Evolutionary conservation across 2,797 vertebrate species (phyloP).

Genomic region (Chrysocyon brachyurus): DNA sequence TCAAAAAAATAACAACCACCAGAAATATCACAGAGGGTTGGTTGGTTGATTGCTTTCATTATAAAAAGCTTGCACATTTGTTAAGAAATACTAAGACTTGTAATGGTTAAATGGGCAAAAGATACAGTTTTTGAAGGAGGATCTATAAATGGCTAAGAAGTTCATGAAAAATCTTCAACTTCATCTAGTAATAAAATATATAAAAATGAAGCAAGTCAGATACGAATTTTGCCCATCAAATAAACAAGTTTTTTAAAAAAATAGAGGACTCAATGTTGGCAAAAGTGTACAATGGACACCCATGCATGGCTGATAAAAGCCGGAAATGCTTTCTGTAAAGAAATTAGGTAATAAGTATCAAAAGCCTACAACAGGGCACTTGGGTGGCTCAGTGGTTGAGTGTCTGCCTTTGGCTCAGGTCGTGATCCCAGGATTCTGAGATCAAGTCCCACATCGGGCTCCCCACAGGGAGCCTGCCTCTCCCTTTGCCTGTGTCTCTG

Average conservation of each 20-base stretch:
- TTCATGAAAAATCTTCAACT: not conserved
- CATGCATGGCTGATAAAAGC: not conserved
- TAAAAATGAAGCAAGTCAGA: not conserved
- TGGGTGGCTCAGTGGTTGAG: too few relatives aligned
- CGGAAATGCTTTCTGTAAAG: not conserved
- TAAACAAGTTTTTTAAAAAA: not conserved
- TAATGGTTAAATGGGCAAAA: constrained; percentile 42
- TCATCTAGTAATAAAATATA: constrained; percentile 11
- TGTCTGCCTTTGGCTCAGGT: too few relatives aligned
- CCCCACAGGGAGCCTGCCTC: too few relatives aligned
- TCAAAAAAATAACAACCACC: not conserved
- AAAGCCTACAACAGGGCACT: not conserved
- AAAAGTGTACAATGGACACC: not conserved
- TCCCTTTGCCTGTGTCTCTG: too few relatives aligned
- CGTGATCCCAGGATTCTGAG: too few relatives aligned
- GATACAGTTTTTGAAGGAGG: constrained; percentile 40
- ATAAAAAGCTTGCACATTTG: not conserved
- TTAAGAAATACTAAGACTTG: constrained; percentile 15
- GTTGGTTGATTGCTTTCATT: not conserved
- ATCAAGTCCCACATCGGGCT: too few relatives aligned
- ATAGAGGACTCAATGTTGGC: not conserved
- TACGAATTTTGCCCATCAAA: constrained; percentile 27
- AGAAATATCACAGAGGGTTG: not conserved
- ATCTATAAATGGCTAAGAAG: constrained; percentile 31
- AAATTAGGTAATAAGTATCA: constrained; percentile 22